Evolutionary conservation across 2,113 vertebrate genomes (phyloP).

Genomic region (Rhinolophus ferrumequinum): DNA sequence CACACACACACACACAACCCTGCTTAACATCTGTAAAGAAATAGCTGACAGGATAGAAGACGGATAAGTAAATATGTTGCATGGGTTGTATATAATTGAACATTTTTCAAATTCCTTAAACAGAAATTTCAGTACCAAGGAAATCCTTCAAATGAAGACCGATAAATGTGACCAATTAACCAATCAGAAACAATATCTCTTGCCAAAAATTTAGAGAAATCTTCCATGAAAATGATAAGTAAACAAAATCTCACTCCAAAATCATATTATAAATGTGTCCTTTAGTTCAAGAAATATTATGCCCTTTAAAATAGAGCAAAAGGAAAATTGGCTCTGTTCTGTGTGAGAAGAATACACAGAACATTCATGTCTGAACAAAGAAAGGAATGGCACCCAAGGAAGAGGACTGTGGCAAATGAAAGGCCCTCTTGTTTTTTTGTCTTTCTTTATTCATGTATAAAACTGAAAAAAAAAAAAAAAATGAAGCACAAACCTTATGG

Average conservation of each 20-base stretch:
- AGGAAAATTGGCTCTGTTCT: not conserved
- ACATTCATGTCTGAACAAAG: not conserved
- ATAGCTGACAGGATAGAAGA: conserved; percentile 68
- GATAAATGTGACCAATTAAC: conserved; percentile 77
- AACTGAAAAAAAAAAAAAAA: not conserved
- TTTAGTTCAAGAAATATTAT: conserved; percentile 41
- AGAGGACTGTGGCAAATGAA: not conserved
- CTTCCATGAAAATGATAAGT: conserved; percentile 48
- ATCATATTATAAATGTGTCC: conserved; percentile 35
- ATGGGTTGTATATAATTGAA: conserved; percentile 80
- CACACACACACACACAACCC: conserved; percentile 44
- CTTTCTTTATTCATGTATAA: not conserved
- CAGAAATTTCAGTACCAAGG: conserved; percentile 82
- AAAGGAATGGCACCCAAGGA: not conserved
- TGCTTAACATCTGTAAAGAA: conserved; percentile 80
- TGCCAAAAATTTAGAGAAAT: conserved; percentile 64
- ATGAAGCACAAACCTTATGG: not conserved
- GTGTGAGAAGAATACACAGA: accelerated
- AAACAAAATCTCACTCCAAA: conserved; percentile 59
- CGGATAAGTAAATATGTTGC: conserved; percentile 76
- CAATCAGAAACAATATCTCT: conserved; percentile 76
- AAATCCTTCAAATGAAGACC: conserved; percentile 81
- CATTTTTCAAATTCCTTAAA: conserved; percentile 82
- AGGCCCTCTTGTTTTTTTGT: not conserved
- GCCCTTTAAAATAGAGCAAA: not conserved